Percentiles rank a stretch among this genome's conserved stretches.
Conservation (phyloP, 1,140 invertebrate species). For the Drosophila nigromelanica region DNA sequence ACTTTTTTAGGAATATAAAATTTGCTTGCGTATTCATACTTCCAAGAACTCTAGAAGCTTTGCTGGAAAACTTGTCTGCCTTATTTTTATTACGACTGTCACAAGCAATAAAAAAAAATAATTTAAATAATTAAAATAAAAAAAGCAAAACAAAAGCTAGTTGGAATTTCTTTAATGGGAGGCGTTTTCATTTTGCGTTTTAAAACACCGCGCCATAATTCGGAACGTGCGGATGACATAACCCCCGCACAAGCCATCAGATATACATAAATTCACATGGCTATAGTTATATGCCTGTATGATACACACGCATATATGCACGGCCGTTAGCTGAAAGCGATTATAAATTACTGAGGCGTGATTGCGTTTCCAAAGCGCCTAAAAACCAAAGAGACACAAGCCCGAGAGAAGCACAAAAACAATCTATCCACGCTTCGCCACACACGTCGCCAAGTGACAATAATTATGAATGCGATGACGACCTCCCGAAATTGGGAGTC, state of each 20-base stretch:
- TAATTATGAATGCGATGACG: conserved; percentile 14
- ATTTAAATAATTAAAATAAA: conserved; percentile 5
- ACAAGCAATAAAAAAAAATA: not conserved
- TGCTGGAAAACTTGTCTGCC: too few species aligned
- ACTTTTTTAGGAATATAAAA: too few species aligned
- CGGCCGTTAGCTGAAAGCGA: conserved; percentile 27
- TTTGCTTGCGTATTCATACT: too few species aligned
- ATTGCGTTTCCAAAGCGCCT: conserved; percentile 59
- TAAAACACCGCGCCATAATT: conserved; percentile 24
- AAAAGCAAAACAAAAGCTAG: conserved; percentile 8
- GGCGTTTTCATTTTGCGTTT: conserved; percentile 48
- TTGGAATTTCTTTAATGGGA: conserved; percentile 51
- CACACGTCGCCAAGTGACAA: conserved; percentile 36
- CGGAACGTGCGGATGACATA: conserved; percentile 65
- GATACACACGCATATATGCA: not conserved
- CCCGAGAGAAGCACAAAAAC: conserved; percentile 10
- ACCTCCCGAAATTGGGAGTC: not conserved
- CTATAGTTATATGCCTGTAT: not conserved
- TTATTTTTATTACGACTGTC: too few species aligned
- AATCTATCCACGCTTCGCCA: conserved; percentile 34
- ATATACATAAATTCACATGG: not conserved
- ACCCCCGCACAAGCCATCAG: conserved; percentile 24
- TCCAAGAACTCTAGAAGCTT: too few species aligned
- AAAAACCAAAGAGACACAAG: conserved; percentile 4
- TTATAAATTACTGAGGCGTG: conserved; percentile 69